Evolutionary conservation across 2,888 invertebrate species (phyloP).

Genomic region (Protodeltote pygarga): DNA sequence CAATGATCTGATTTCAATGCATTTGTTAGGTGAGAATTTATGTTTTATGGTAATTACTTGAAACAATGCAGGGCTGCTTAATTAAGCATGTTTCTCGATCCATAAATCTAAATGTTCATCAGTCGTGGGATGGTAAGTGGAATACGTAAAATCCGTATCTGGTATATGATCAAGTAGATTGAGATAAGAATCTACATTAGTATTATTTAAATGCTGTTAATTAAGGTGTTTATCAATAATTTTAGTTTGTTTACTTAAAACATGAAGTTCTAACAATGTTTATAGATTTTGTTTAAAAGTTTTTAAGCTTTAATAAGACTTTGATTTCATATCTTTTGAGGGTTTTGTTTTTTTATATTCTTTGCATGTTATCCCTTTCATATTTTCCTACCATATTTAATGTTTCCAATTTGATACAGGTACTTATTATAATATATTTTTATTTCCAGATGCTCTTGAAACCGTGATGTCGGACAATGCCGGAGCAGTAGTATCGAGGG

Average conservation of each 20-base stretch:
- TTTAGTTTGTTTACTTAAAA: constrained; percentile 9
- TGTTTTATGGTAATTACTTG: constrained; percentile 65
- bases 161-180: constrained; percentile 63
- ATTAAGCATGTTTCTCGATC: constrained; percentile 81
- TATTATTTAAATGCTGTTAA: constrained; percentile 35
- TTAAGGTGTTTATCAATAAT: constrained; percentile 32
- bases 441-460: constrained; percentile 72
- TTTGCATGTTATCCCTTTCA: too few relatives aligned
- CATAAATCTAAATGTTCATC: constrained; percentile 80
- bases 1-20: constrained; percentile 58
- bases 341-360: neutral
- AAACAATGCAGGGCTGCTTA: constrained; percentile 76
- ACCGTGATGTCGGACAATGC: constrained; percentile 83
- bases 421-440: constrained; percentile 28
- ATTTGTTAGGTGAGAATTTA: constrained; percentile 61
- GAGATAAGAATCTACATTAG: constrained; percentile 59
- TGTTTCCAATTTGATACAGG: too few relatives aligned
- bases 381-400: too few relatives aligned
- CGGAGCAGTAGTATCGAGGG: constrained; percentile 79
- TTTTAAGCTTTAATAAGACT: too few relatives aligned
- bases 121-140: constrained; percentile 50
- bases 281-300: too few relatives aligned
- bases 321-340: neutral
- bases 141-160: constrained; percentile 40
- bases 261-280: constrained; percentile 8